phyloP scores from a whole-genome alignment of 2,797 vertebrate species.

The Gallinago solitaria region DNA sequence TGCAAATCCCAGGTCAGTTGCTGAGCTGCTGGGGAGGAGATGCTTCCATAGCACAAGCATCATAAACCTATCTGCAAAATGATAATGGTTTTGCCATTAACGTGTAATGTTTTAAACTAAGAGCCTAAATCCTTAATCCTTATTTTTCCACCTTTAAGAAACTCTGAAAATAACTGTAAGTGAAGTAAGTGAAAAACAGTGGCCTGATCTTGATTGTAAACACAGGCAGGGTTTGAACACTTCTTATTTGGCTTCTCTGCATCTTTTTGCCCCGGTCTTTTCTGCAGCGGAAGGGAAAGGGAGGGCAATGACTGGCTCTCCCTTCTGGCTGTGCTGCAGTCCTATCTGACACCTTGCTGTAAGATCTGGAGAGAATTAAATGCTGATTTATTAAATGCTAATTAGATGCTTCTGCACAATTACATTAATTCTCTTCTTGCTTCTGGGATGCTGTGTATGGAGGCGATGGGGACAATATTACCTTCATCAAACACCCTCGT shows the following conservation, averaged over 20 bases:
- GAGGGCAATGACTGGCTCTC: not conserved
- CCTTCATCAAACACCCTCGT: not conserved
- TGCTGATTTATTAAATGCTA: no score
- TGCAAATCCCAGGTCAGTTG: not conserved
- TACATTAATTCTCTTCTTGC: not conserved
- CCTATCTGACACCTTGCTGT: not conserved
- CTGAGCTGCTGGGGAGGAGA: not conserved
- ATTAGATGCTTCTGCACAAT: not conserved
- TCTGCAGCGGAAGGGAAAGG: not conserved
- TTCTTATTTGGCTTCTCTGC: not conserved
- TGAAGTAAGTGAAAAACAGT: not conserved
- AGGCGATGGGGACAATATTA: not conserved
- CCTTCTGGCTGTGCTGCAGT: not conserved
- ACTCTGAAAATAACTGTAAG: not conserved
- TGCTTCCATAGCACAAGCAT: not conserved
- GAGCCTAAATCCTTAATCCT: not conserved
- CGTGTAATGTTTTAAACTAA: not conserved
- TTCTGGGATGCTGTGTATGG: not conserved
- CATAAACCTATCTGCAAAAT: not conserved
- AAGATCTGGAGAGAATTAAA: not conserved
- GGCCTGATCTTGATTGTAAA: not conserved
- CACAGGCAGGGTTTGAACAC: not conserved
- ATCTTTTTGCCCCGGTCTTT: not conserved
- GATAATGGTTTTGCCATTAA: not conserved
- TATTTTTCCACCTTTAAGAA: not conserved